Evolutionary conservation across 2,113 vertebrate species (phyloP), one percentile per base, ranked within the genome.

Genomic region (Daphoenositta chrysoptera): DNA sequence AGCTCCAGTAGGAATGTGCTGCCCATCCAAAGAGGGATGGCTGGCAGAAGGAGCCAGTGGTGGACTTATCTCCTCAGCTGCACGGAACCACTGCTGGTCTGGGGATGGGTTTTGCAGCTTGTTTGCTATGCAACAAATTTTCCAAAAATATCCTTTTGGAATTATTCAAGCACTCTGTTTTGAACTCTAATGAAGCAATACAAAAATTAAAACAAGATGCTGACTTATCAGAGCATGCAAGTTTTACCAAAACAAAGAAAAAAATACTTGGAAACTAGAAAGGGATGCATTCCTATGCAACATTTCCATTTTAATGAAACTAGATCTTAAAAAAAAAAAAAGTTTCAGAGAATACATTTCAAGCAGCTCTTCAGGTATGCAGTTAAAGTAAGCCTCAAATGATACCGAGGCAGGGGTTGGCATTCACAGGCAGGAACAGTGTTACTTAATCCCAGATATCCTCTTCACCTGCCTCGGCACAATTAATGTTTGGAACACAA

Each of bases 1-100:
- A 68, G 2, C 30, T 30, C 33, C 56, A 28, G 2, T 0, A 44
- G 64, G 35, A 72, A 27, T 0, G 16, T 2, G 2, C 20, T 66
- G 56, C 69, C 47, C 33, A 19, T 20, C 23, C 30, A 16, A 66
- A 57, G 26, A n/a, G 39, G 23, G 6, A 30, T 15, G 48, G 35
- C 5, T 1, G 2, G 31, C 60, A 83, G 57, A 50, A 73, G 75
- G 40, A 79, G 40, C n/a, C 19, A 58, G 48, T 5, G 24, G 19
- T 7, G 20, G n/a, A n/a, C 9, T 82, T 24, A 33, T 17, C 63
- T 68, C 47, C 39, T 82, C 56, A 31, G 48, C 60, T 75, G 33
- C 73, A 78, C 39, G 42, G 68, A 78, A 23, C 42, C 26, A 15
- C 8, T 30, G 35, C 33, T 83, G 63, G 8, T 22, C 77, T 23